Conservation (phyloP, 2,797 vertebrate species). For the Takifugu ocellatus region DNA sequence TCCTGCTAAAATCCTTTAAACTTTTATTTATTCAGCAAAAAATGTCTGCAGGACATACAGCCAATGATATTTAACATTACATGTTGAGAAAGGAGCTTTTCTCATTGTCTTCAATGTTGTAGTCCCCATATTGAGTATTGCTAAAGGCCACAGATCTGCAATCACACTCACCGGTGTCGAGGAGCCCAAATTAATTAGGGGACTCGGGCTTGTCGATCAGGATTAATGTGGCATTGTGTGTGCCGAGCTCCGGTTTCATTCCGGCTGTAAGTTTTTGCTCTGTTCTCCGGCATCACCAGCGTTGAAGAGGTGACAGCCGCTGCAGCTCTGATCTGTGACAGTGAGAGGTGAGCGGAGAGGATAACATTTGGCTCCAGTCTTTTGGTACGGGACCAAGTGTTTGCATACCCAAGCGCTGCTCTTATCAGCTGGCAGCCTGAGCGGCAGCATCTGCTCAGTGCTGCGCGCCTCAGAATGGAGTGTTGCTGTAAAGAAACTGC, state of each 20-base stretch:
- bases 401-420: constrained; percentile 14
- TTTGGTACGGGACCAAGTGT: constrained; percentile 20
- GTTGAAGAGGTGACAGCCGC: constrained; percentile 9
- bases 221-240: constrained; percentile 61
- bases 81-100: no score
- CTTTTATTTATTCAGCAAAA: constrained; percentile 30
- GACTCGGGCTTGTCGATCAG: constrained; percentile 49
- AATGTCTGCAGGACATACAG: constrained; percentile 17
- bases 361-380: constrained; percentile 14
- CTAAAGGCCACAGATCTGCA: constrained; percentile 6
- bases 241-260: constrained; percentile 57
- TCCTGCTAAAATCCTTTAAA: constrained; percentile 24
- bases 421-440: constrained; percentile 17
- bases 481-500: not conserved
- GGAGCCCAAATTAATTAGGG: constrained; percentile 50
- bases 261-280: constrained; percentile 52
- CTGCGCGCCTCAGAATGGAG: not conserved
- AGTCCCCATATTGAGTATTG: not conserved
- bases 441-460: not conserved
- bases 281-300: constrained; percentile 25
- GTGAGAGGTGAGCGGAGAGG: constrained; percentile 1
- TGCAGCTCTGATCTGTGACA: constrained; percentile 11
- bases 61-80: constrained; percentile 17
- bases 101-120: not conserved
- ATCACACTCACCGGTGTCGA: constrained; percentile 12